Base-by-base conservation (phyloP, 2,888 invertebrate genomes). In the Mythimna vitellina region DNA sequence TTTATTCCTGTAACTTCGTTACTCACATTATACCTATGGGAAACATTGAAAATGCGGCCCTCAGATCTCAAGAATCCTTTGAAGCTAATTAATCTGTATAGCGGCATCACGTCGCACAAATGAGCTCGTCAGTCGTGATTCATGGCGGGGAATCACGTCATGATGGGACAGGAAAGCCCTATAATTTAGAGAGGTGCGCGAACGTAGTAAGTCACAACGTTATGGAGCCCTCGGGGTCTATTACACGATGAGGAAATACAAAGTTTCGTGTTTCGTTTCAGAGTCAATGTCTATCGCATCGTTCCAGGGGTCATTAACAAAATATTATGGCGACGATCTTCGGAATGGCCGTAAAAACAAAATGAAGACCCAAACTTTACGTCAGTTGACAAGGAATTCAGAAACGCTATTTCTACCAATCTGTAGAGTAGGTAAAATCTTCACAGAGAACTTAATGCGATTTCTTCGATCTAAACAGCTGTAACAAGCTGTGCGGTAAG, bases 111-210 rank as follows among this genome's bases (percentile, higher is more conserved):
- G 76, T 87, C 81, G 77, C 80, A 77, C 76, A 85, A 84, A 84
- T 81, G 82, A 80, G 81, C 75, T 82, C 86, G 80, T 82, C 83
- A 80, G 81, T 46, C 72, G 79, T 85, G 84, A 83, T 83, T 84
- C 82, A 85, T 82, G 80, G 76, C 76, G 66, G 78, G 73, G 77
- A 81, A 86, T 83, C 84, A 85, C 85, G 84, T 82, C 86, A 81
- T 85, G 86, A 86, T 86, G 84, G 80, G 84, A 80, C 80, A 85
- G 77, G 81, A 84, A 81, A 84, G 85, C 81, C 77, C 71, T 84
- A 84, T 88, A 85, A 88, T 89, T 86, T 85, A 84, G 84, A 81
- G 85, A 81, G 77, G 82, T 81, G 78, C 75, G 81, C 78, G 78
- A 80, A 85, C 81, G 80, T 79, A 84, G 78, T 81, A 73, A 81